Evolutionary conservation across 2,113 vertebrate species (phyloP).

Genomic region (Gymnorhina tibicen): DNA sequence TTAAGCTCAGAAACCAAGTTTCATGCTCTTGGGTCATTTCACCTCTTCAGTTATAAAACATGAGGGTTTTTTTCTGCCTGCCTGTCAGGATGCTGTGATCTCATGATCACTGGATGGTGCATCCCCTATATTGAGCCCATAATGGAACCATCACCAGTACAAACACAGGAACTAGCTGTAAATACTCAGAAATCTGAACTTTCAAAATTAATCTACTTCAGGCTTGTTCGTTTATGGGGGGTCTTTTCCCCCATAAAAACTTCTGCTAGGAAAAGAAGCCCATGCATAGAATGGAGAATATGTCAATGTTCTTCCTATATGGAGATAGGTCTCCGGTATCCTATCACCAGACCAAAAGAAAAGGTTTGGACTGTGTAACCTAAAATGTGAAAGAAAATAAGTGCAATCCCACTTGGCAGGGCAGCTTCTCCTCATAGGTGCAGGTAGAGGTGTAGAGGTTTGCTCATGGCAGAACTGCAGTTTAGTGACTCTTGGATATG

Average conservation of each 20-base stretch:
- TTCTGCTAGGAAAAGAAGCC: not conserved
- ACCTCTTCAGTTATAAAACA: not conserved
- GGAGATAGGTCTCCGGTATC: not conserved
- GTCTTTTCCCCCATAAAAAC: not conserved
- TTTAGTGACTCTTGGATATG: not conserved
- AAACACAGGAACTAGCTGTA: not conserved
- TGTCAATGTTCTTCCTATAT: not conserved
- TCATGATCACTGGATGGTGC: not conserved
- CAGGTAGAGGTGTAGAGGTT: not conserved
- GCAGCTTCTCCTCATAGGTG: not conserved
- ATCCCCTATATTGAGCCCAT: not conserved
- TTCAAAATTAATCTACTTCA: not conserved
- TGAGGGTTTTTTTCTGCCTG: not conserved
- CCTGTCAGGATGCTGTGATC: not conserved
- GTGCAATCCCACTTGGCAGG: not conserved
- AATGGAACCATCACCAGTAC: not conserved
- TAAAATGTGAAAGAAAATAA: not conserved
- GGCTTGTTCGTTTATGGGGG: not conserved
- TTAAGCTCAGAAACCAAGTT: not conserved
- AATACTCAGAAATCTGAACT: not conserved
- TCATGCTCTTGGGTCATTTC: not conserved
- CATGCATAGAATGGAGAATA: not conserved
- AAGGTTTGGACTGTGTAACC: not conserved
- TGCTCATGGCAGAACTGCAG: not conserved
- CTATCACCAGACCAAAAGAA: not conserved